These are phyloP conservation scores for Drosophila persimilis DNA, from an alignment of 1,140 invertebrate genomes.

Conservation along the genomic window DNA sequence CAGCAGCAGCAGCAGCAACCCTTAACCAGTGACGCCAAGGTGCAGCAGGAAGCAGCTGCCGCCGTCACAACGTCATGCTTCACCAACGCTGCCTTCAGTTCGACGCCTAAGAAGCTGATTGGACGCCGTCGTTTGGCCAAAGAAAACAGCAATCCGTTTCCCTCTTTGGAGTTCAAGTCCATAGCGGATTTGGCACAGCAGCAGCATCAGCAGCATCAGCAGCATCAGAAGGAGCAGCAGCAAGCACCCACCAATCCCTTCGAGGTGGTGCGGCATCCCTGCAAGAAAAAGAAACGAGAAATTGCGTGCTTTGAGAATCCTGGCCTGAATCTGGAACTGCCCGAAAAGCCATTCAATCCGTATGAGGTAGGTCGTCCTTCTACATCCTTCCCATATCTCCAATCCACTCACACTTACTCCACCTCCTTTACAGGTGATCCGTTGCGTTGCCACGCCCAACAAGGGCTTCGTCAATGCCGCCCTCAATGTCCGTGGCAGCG, in stretches of 20 bases:
- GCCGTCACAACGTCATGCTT: slow-evolving; percentile 59
- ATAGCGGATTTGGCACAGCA: slow-evolving; percentile 61
- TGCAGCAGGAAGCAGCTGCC: slow-evolving; percentile 42
- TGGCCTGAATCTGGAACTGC: slow-evolving; percentile 75
- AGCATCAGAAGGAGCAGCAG: slow-evolving; percentile 7
- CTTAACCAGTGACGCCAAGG: slow-evolving; percentile 20
- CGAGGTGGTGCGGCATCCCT: slow-evolving; percentile 77
- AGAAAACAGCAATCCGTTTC: slow-evolving; percentile 53
- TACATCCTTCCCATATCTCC: too few species aligned
- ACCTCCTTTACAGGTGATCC: slow-evolving; percentile 55
- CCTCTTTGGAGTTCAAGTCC: slow-evolving; percentile 75
- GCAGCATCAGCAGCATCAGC: slow-evolving; percentile 5
- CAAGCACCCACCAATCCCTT: slow-evolving; percentile 63
- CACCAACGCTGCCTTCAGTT: slow-evolving; percentile 78
- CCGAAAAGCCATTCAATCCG: slow-evolving; percentile 80
- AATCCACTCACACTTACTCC: background rate
- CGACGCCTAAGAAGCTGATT: slow-evolving; percentile 70
- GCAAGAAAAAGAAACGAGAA: slow-evolving; percentile 78
- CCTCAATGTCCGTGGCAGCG: slow-evolving; percentile 69
- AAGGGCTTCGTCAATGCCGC: slow-evolving; percentile 76
- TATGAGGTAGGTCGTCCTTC: slow-evolving; percentile 60
- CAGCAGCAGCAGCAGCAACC: slow-evolving; percentile 34
- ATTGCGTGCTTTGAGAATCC: slow-evolving; percentile 80
- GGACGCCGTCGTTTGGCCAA: slow-evolving; percentile 60
- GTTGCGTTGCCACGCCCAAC: slow-evolving; percentile 41